These are phyloP conservation scores for Zaprionus camerounensis DNA, from an alignment of 1,140 invertebrate species.

Conservation along the genomic window DNA sequence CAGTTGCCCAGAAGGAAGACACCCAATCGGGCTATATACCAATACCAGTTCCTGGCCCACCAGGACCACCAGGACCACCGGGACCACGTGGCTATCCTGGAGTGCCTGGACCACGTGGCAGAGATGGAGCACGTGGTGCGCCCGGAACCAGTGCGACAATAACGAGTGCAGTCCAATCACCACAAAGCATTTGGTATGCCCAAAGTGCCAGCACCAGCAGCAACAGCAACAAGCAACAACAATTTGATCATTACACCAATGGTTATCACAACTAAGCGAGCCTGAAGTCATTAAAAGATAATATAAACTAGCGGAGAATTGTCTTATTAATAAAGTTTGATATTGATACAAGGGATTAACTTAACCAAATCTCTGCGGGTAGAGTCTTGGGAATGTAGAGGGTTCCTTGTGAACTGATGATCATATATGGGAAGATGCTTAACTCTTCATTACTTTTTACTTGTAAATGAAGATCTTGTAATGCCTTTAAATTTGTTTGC, in stretches of 20 bases:
- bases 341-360: too few relatives aligned
- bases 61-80: constrained; percentile 59
- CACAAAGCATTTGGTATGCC: constrained; percentile 57
- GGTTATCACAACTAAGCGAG: constrained; percentile 57
- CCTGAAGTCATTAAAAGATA: constrained; percentile 4
- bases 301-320: neutral
- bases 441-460: too few relatives aligned
- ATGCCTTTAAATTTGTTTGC: too few relatives aligned
- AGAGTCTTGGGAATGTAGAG: too few relatives aligned
- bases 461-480: too few relatives aligned
- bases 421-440: too few relatives aligned
- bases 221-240: constrained; percentile 42
- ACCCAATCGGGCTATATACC: constrained; percentile 46
- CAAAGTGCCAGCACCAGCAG: constrained; percentile 39
- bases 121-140: constrained; percentile 28
- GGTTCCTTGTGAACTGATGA: too few relatives aligned
- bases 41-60: constrained; percentile 58
- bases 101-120: constrained; percentile 40
- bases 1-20: constrained; percentile 57
- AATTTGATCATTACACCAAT: constrained; percentile 54
- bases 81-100: constrained; percentile 54
- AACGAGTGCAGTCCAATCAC: constrained; percentile 31
- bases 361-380: too few relatives aligned
- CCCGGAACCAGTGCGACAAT: constrained; percentile 29
- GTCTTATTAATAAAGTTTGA: neutral